Conservation (phyloP, 1,140 invertebrate genomes). For the Dendrolimus kikuchii region DNA sequence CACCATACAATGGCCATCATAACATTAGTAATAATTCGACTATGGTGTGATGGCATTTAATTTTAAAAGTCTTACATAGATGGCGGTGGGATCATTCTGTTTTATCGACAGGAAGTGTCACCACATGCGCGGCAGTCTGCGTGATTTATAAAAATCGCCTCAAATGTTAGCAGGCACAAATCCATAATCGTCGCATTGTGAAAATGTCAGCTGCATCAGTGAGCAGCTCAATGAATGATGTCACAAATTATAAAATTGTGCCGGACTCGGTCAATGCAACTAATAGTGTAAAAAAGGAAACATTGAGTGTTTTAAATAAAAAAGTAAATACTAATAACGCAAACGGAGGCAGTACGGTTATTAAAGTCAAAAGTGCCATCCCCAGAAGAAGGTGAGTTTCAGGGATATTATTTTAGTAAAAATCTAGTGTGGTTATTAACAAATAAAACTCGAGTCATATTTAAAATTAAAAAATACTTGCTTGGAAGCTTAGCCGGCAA, state of each 20-base stretch:
- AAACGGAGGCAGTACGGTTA: slow-evolving; percentile 36
- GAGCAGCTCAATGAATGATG: slow-evolving; percentile 35
- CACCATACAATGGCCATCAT: neutral
- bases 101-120: slow-evolving; percentile 39
- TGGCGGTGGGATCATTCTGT: slow-evolving; percentile 27
- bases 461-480: no score
- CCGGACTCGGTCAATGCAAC: slow-evolving; percentile 25
- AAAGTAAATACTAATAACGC: slow-evolving; percentile 20
- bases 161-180: slow-evolving; percentile 59
- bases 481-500: neutral
- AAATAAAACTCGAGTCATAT: no score
- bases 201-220: slow-evolving; percentile 49
- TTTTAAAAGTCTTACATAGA: slow-evolving; percentile 20
- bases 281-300: slow-evolving; percentile 32
- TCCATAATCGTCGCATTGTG: slow-evolving; percentile 60
- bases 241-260: slow-evolving; percentile 25
- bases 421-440: no score
- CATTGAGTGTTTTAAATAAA: slow-evolving; percentile 47
- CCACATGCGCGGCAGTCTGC: slow-evolving; percentile 58
- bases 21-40: neutral
- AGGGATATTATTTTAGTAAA: slow-evolving; percentile 6
- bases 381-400: slow-evolving; percentile 51
- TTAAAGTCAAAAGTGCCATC: slow-evolving; percentile 66
- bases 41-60: neutral
- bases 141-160: slow-evolving; percentile 65